phyloP scores from a whole-genome alignment of 1,140 invertebrate genomes.

The Scaptomyza graminum region DNA sequence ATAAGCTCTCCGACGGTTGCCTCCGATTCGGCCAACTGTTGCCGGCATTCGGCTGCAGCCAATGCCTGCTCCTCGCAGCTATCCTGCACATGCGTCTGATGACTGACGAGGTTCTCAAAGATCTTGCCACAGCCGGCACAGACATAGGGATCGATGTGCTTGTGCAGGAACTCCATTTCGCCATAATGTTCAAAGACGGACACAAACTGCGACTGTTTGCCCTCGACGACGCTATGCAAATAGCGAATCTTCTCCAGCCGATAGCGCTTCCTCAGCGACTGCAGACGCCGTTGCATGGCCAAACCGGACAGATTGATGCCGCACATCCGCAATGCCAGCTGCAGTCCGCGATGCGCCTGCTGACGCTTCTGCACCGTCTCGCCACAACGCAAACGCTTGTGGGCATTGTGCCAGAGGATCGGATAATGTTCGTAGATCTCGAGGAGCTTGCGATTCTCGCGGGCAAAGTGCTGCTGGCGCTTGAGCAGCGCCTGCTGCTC shows the following conservation, averaged over 20 bases:
- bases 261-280: slow-evolving; percentile 69
- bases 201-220: slow-evolving; percentile 57
- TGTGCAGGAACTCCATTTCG: slow-evolving; percentile 71
- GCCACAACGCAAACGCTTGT: slow-evolving; percentile 44
- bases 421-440: slow-evolving; percentile 75
- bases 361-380: slow-evolving; percentile 27
- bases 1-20: slow-evolving; percentile 41
- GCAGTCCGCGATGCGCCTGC: slow-evolving; percentile 46
- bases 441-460: slow-evolving; percentile 66
- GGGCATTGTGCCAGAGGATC: slow-evolving; percentile 70
- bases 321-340: slow-evolving; percentile 41
- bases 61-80: slow-evolving; percentile 40
- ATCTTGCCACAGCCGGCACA: slow-evolving; percentile 70
- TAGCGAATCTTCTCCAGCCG: slow-evolving; percentile 73
- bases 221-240: slow-evolving; percentile 65
- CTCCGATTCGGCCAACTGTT: background rate
- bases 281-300: slow-evolving; percentile 59
- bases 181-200: slow-evolving; percentile 62
- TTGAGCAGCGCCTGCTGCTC: slow-evolving; percentile 65
- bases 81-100: slow-evolving; percentile 59
- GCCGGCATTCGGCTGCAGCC: background rate
- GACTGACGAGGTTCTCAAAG: slow-evolving; percentile 64
- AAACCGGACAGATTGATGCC: slow-evolving; percentile 61
- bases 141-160: slow-evolving; percentile 76
- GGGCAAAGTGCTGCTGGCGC: slow-evolving; percentile 53